Evolutionary conservation across 2,888 invertebrate species (phyloP).

Genomic region (Drosophila greeni): DNA sequence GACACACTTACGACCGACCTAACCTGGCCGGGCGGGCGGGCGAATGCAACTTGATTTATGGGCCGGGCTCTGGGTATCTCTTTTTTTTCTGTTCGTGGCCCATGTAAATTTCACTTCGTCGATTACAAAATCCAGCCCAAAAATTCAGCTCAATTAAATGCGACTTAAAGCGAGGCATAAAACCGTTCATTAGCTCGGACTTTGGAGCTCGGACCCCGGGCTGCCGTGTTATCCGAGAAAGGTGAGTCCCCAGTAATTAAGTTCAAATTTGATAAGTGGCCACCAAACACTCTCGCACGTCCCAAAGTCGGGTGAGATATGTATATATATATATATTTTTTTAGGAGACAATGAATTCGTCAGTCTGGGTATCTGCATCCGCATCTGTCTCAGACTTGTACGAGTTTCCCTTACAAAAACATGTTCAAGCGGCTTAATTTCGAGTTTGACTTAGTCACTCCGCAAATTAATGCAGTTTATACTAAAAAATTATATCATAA

Average conservation of each 20-base stretch:
- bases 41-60: slow-evolving; percentile 73
- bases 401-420: slow-evolving; percentile 28
- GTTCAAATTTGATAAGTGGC: slow-evolving; percentile 67
- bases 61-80: not conserved
- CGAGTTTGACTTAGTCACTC: slow-evolving; percentile 11
- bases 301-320: not conserved
- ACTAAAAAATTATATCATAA: not conserved
- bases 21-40: slow-evolving; percentile 33
- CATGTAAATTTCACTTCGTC: slow-evolving; percentile 48
- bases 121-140: slow-evolving; percentile 58
- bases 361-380: slow-evolving; percentile 11
- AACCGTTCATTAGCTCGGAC: slow-evolving; percentile 64
- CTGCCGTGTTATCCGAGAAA: slow-evolving; percentile 51
- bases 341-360: slow-evolving; percentile 39
- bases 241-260: slow-evolving; percentile 63
- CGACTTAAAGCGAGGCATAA: slow-evolving; percentile 61
- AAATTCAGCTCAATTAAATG: slow-evolving; percentile 45
- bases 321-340: not conserved
- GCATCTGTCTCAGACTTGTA: slow-evolving; percentile 9
- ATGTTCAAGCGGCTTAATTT: slow-evolving; percentile 43
- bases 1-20: slow-evolving; percentile 55
- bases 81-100: slow-evolving; percentile 26
- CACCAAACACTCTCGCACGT: slow-evolving; percentile 35
- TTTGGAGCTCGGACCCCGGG: slow-evolving; percentile 9
- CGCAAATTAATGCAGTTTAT: not conserved